Conservation (phyloP, 2,888 invertebrate genomes). For the Ichneumon xanthorius region DNA sequence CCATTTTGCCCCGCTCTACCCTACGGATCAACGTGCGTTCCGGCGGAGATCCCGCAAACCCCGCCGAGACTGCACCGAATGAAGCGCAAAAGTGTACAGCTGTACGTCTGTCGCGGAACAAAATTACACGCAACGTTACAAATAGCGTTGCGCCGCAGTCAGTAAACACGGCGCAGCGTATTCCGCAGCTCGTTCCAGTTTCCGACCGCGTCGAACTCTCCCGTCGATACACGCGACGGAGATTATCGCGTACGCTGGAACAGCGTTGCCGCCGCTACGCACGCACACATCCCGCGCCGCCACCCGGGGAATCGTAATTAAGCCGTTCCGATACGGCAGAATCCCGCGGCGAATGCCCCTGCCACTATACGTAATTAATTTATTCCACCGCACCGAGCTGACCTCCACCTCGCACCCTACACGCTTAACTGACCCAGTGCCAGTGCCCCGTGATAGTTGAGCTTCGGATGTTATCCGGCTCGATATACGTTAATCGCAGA, state of each 20-base stretch:
- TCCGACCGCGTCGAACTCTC: constrained; percentile 34
- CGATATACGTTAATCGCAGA: constrained; percentile 9
- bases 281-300: constrained; percentile 38
- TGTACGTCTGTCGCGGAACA: neutral
- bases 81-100: neutral
- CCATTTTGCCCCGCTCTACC: no score
- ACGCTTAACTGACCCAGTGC: constrained; percentile 34
- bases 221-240: constrained; percentile 52
- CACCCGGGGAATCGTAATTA: constrained; percentile 68
- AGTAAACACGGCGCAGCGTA: neutral
- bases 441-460: neutral
- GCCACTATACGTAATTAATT: constrained; percentile 67
- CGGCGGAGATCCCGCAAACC: constrained; percentile 31
- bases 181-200: constrained; percentile 9
- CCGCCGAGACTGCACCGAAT: constrained; percentile 1
- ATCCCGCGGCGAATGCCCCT: constrained; percentile 46
- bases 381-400: constrained; percentile 57
- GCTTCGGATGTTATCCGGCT: constrained; percentile 12
- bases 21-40: constrained; percentile 29
- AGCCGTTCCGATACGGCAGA: constrained; percentile 62
- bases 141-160: neutral
- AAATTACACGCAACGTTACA: constrained; percentile 1
- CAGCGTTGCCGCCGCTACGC: constrained; percentile 34
- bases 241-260: constrained; percentile 55
- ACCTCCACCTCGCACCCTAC: neutral